Evolutionary conservation across 2,888 invertebrate genomes (phyloP).

Genomic region (Heliconius ethilla): DNA sequence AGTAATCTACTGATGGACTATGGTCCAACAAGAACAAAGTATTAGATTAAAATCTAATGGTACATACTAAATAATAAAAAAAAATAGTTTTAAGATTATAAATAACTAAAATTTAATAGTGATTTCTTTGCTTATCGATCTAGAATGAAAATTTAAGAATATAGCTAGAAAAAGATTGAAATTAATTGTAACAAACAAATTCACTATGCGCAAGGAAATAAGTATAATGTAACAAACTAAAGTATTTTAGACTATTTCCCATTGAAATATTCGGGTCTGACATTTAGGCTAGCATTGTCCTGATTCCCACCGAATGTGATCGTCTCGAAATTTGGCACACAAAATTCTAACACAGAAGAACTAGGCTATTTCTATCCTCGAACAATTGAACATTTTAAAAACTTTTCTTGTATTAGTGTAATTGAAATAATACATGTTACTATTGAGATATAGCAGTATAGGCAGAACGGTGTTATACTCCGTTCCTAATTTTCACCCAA

Average conservation of each 20-base stretch:
- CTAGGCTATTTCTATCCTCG: background rate
- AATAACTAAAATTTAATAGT: no score
- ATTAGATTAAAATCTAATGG: no score
- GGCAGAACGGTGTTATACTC: background rate
- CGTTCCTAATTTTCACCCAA: background rate
- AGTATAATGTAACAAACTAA: background rate
- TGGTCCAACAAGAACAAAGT: no score
- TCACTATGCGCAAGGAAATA: background rate
- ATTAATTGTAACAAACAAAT: background rate
- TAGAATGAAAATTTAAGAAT: no score
- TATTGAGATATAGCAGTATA: no score
- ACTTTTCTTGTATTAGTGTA: background rate
- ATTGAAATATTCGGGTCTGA: conserved; percentile 13
- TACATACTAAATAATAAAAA: no score
- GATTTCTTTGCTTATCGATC: no score
- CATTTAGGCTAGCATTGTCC: background rate
- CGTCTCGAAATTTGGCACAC: conserved; percentile 12
- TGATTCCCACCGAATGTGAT: background rate
- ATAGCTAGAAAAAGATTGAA: background rate
- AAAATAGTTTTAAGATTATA: no score
- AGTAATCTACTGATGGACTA: no score
- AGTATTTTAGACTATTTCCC: conserved; percentile 1
- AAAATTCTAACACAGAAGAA: conserved; percentile 10
- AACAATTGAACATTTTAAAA: background rate
- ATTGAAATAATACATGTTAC: background rate